Evolutionary conservation across 2,113 vertebrate species (phyloP), one percentile per base, ranked within the genome.

Genomic region (Lagopus leucura): DNA sequence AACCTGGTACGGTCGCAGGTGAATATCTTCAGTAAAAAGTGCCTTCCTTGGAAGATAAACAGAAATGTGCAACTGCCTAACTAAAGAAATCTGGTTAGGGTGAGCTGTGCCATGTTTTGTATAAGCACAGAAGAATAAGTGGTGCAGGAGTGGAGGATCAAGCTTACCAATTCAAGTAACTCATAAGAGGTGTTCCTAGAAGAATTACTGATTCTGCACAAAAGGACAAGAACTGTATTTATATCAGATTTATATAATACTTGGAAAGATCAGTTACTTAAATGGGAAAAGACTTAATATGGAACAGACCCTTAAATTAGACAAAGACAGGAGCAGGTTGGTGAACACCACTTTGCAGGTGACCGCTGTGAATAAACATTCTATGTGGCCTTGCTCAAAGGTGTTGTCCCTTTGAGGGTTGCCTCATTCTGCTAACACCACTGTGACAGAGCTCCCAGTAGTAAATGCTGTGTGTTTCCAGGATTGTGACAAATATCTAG

Each of bases 151-250:
- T 47, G 5, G 66, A 80, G n/a, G 10, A 82, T 77, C 34, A 45
- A 47, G 47, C 28, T 36, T 79, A 52, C 3, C 1, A 3, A 2
- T 83, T 64, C 0, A 14, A 64, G 21, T 50, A 19, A 2, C 8
- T 34, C 8, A 8, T 11, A 25, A 7, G 70, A 80, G 8, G 72
- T 71, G 36, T 40, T 89, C 21, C 24, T 60, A 72, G 34, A 50
- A 71, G 8, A 48, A 30, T 84, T 81, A 52, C 10, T 66, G 32
- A 20, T 24, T 24, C 2, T 65, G 6, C 58, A 32, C 28, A 20
- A 42, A 75, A 42, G 67, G 74, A 54, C 17, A 70, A 61, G 0
- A 43, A 9, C 7, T 74, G 13, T 10, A 8, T 94, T 80, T 70
- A 38, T 69, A 32, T 60, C 34, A 43, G 19, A 58, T 42, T 9